Evolutionary conservation across 2,888 invertebrate genomes (phyloP), one percentile per base, ranked within the genome.

Genomic region (Cephus runcator): DNA sequence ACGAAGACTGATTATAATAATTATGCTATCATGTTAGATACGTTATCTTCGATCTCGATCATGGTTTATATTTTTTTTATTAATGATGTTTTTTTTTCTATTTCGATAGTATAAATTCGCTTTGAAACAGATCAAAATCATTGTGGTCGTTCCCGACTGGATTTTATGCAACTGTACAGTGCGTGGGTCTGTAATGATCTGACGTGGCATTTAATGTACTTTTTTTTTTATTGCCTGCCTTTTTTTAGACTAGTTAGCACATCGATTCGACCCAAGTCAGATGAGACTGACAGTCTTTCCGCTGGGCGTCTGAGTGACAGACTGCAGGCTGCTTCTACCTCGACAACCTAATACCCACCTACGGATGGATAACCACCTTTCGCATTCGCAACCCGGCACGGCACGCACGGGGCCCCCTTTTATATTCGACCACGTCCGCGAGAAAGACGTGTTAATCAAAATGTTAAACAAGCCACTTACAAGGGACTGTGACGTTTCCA

Each of bases 401-500:
- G 75, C 78, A 78, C 79, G 78, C 75, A 80, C 79, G 79, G 12
- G 77, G 75, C 40, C 73, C 34, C 73, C 33, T n/a, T 33, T 31
- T 35, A 36, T 34, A n/a, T 69, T 73, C 74, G 79, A 81, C 82
- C 83, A 84, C 87, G 84, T 85, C 85, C 81, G 36, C 77, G 76
- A 79, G 81, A 79, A 85, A 88, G 90, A 91, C 91, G 91, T 90
- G 91, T 91, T 91, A 91, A 91, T 91, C 90, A 91, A 91, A 91
- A 91, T 91, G 91, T 91, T 90, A 89, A 90, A 91, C 91, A 91
- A 91, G 91, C 90, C 91, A 90, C 90, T 91, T 91, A 91, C 90
- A 90, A 85, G 89, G 84, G 85, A 82, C 85, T 88, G 86, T 90
- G 91, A 91, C 91, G 91, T 91, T 90, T 89, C 90, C 90, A 91